These are phyloP conservation scores for Danionella dracula DNA, from an alignment of 2,797 vertebrate genomes.

Conservation along the genomic window DNA sequence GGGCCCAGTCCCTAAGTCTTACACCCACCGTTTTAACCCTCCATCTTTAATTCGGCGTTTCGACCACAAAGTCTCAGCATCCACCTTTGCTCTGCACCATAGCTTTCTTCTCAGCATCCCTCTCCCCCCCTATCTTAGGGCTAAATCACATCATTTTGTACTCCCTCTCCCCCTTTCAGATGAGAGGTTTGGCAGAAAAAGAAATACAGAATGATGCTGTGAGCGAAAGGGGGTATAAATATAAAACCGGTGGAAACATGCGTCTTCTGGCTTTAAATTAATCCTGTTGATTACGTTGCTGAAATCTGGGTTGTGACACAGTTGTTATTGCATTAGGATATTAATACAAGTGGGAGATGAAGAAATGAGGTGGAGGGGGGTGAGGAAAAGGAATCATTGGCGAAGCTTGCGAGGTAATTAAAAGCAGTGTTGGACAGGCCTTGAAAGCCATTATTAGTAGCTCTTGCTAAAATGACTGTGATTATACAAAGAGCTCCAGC, in stretches of 20 bases:
- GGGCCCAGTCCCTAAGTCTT: conserved; percentile 1
- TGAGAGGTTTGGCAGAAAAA: conserved; percentile 46
- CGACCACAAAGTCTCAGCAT: not conserved
- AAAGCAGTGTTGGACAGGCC: conserved; percentile 50
- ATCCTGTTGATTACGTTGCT: conserved; percentile 55
- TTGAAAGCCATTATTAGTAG: conserved; percentile 62
- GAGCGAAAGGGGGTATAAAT: not conserved
- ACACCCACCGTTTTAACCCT: conserved; percentile 44
- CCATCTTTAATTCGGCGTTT: conserved; percentile 45
- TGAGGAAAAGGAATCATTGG: conserved; percentile 58
- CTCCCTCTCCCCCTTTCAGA: conserved; percentile 22
- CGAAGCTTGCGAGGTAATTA: conserved; percentile 60
- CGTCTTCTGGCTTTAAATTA: conserved; percentile 45
- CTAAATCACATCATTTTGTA: conserved; percentile 30
- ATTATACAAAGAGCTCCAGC: conserved; percentile 49
- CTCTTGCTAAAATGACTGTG: conserved; percentile 64
- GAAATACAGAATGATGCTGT: not conserved
- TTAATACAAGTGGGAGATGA: conserved; percentile 59
- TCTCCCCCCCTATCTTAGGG: not conserved
- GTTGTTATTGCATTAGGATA: conserved; percentile 68
- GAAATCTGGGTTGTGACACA: conserved; percentile 61
- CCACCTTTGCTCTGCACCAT: not conserved
- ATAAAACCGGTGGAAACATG: conserved; percentile 33
- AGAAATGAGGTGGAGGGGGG: not conserved
- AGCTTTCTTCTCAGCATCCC: not conserved